A percentile compares a stretch with the other conserved stretches of the same genome.
These are phyloP conservation scores for Vultur gryphus DNA, from an alignment of 2,797 vertebrate genomes.

Conservation along the genomic window DNA sequence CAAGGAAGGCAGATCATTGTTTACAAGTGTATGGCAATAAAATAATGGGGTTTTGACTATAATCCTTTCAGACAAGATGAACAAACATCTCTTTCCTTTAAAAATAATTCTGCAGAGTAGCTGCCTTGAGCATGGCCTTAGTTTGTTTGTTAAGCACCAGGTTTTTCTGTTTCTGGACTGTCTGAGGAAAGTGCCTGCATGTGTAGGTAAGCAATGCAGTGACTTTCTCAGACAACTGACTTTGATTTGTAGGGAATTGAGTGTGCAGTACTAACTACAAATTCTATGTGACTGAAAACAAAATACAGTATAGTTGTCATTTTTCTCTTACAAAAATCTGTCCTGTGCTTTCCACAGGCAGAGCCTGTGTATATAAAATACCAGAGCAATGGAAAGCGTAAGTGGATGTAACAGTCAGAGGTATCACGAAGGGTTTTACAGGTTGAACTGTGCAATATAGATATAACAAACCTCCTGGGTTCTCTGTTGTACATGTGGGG, in stretches of 20 bases:
- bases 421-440: not conserved
- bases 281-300: fast-evolving
- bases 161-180: not conserved
- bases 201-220: not conserved
- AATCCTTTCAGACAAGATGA: not conserved
- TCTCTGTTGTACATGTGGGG: fast-evolving
- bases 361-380: not conserved
- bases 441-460: not conserved
- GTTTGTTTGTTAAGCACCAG: not conserved
- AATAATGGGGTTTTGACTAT: not conserved
- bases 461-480: not conserved
- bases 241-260: not conserved
- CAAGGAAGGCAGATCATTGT: not conserved
- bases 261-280: not conserved
- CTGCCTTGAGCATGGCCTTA: not conserved
- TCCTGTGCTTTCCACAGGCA: not conserved
- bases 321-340: not conserved
- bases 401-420: not conserved
- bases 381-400: not conserved
- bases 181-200: not conserved
- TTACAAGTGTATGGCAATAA: not conserved
- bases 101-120: not conserved
- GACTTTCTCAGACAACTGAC: not conserved
- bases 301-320: not conserved
- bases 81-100: not conserved